Conservation (phyloP, 2,888 invertebrate species). For the Fragum fragum region DNA sequence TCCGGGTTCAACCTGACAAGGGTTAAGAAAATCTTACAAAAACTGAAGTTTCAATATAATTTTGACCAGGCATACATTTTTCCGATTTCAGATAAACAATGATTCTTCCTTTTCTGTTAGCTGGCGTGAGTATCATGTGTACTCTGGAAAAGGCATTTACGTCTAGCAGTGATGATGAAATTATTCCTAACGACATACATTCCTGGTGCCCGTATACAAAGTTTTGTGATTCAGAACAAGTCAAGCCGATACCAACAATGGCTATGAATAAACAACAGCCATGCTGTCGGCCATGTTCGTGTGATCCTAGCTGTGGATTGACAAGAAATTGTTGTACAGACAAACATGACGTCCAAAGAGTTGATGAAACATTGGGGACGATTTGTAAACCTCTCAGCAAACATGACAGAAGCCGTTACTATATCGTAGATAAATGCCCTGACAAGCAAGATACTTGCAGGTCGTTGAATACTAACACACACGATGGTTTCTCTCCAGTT, state of each 20-base stretch:
- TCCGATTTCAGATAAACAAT: background rate
- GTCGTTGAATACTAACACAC: background rate
- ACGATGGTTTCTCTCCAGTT: background rate
- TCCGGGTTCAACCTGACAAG: too few species aligned
- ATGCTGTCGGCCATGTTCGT: background rate
- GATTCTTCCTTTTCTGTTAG: background rate
- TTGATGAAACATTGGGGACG: background rate
- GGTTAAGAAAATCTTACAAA: too few species aligned
- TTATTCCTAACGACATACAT: background rate
- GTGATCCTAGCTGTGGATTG: background rate
- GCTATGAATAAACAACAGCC: background rate
- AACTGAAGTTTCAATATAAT: too few species aligned
- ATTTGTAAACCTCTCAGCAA: background rate
- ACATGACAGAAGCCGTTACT: background rate
- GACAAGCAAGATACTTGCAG: background rate
- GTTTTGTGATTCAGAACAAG: background rate
- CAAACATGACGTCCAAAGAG: background rate
- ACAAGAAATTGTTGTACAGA: conserved; percentile 6
- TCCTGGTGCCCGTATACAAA: background rate
- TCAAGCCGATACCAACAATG: background rate
- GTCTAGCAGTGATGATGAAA: background rate
- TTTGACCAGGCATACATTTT: too few species aligned
- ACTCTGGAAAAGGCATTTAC: background rate
- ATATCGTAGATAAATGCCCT: conserved; percentile 4
- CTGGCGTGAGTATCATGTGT: background rate